phyloP scores from a whole-genome alignment of 2,113 vertebrate species.

The Podarcis cretensis region DNA sequence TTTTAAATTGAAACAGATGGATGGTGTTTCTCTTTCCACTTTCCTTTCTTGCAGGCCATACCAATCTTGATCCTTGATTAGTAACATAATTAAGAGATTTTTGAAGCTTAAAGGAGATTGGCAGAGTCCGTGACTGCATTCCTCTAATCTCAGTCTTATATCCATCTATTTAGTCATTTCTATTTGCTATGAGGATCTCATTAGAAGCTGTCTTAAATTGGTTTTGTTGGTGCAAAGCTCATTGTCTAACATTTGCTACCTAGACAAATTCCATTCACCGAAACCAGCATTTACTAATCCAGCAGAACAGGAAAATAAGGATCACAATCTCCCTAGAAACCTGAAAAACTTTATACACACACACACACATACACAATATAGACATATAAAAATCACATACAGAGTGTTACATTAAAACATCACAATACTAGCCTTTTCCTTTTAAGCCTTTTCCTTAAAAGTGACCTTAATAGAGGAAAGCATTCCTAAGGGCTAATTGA shows the following conservation, averaged over 20 bases:
- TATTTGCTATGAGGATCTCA: neutral
- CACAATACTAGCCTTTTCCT: too few species aligned
- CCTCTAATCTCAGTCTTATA: neutral
- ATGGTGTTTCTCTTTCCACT: neutral
- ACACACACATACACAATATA: too few species aligned
- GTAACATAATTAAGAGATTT: neutral
- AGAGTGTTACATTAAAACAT: too few species aligned
- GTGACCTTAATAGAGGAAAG: too few species aligned
- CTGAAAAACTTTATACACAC: neutral
- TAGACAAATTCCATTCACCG: neutral
- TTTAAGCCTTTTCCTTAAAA: too few species aligned
- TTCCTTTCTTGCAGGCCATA: neutral
- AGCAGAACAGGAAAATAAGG: neutral
- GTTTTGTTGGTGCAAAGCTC: neutral
- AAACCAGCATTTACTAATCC: neutral
- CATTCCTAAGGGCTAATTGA: too few species aligned
- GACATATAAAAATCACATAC: too few species aligned
- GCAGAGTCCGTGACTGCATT: neutral
- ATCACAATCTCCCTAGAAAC: neutral
- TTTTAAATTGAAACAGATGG: neutral
- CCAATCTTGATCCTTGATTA: neutral
- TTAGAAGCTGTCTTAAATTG: neutral
- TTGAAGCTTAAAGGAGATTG: neutral
- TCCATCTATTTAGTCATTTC: neutral
- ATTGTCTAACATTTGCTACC: slow-evolving; percentile 2